Percentiles rank a stretch among this genome's conserved stretches.
These are phyloP conservation scores for Matsumyia berberina DNA, from an alignment of 2,888 invertebrate species.

Conservation along the genomic window DNA sequence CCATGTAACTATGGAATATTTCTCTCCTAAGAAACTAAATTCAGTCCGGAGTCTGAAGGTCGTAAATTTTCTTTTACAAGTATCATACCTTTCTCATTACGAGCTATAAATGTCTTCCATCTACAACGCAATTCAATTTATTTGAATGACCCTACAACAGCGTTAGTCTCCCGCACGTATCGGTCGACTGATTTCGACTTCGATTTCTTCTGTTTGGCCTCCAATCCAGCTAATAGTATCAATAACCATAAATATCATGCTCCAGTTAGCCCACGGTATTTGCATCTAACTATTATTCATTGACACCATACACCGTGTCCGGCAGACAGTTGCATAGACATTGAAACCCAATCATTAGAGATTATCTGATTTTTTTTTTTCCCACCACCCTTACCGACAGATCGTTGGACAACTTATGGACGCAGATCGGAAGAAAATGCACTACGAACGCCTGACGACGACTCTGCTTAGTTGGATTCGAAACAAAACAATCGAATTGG, in stretches of 20 bases:
- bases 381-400: slow-evolving; percentile 85
- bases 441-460: slow-evolving; percentile 93
- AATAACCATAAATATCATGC: slow-evolving; percentile 74
- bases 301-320: slow-evolving; percentile 59
- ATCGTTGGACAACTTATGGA: slow-evolving; percentile 98
- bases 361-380: slow-evolving; percentile 37
- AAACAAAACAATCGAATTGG: slow-evolving; percentile 91
- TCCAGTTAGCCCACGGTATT: slow-evolving; percentile 68
- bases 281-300: slow-evolving; percentile 48
- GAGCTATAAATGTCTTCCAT: slow-evolving; percentile 15
- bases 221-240: slow-evolving; percentile 33
- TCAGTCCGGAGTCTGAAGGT: neutral
- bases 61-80: slow-evolving; percentile 31
- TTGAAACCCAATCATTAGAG: slow-evolving; percentile 54
- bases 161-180: slow-evolving; percentile 57
- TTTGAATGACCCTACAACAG: slow-evolving; percentile 26
- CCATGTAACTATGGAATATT: too few relatives aligned
- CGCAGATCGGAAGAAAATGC: slow-evolving; percentile 94
- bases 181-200: slow-evolving; percentile 61
- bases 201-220: slow-evolving; percentile 46
- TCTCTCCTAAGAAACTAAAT: slow-evolving; percentile 22
- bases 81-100: neutral
- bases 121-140: slow-evolving; percentile 24
- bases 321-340: slow-evolving; percentile 68
- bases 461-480: slow-evolving; percentile 97